Conservation (phyloP, 2,888 invertebrate genomes). For the Punctoribates punctum region DNA sequence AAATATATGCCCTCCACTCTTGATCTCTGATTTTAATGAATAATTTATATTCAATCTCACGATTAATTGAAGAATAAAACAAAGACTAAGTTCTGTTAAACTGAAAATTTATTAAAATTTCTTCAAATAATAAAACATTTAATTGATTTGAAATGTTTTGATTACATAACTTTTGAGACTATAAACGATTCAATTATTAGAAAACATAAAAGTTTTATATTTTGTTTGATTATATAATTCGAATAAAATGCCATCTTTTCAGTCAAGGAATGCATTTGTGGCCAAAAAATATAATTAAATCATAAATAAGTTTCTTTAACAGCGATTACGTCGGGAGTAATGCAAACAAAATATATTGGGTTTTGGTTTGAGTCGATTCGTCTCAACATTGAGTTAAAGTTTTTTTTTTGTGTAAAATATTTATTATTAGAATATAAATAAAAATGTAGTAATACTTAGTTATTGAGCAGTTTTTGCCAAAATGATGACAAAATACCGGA, state of each 20-base stretch:
- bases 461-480: neutral
- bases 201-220: neutral
- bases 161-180: too few relatives aligned
- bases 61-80: too few relatives aligned
- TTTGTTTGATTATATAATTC: constrained; percentile 2
- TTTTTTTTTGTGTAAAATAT: neutral
- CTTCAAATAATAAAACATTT: too few relatives aligned
- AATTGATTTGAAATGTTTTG: too few relatives aligned
- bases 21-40: too few relatives aligned
- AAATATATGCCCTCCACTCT: too few relatives aligned
- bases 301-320: constrained; percentile 22
- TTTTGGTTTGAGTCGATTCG: neutral
- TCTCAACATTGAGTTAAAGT: neutral
- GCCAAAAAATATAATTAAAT: constrained; percentile 16
- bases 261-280: neutral
- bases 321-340: neutral
- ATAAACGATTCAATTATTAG: neutral
- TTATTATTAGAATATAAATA: neutral
- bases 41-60: too few relatives aligned
- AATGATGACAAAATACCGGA: constrained; percentile 17
- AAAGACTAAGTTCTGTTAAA: too few relatives aligned
- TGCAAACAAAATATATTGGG: neutral
- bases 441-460: neutral
- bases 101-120: too few relatives aligned
- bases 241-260: neutral